Base-by-base conservation (phyloP, 2,888 invertebrate species). In the Diarsia brunnea region DNA sequence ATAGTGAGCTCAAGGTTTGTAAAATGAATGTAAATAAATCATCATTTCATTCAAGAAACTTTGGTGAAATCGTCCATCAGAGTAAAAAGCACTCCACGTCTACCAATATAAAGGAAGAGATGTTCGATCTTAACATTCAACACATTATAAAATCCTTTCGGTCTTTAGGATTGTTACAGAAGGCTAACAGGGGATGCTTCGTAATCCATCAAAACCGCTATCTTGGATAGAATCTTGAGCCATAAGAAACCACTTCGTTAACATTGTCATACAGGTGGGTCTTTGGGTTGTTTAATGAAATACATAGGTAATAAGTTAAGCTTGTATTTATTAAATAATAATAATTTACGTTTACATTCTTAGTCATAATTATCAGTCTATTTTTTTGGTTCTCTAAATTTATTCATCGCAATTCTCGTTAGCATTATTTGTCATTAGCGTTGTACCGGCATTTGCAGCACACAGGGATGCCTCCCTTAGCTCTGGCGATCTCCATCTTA, bases 381-480 rank as follows among this genome's bases (percentile, higher is more conserved):
- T 16, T 0, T 55, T 31, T 75, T 58, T 70, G 55, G 21, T 24
- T 69, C 64, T 8, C 2, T 69, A 16, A 69, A n/a, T n/a, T 27
- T 27, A 38, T 58, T 19, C 8, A 47, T n/a, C 31, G n/a, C 64
- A 45, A 11, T 19, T 45, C 51, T 58, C 11, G 0, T 21, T 16
- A 27, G 14, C 3, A 1, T 60, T 19, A 60, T 27, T 60, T 60
- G 19, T 27, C 27, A 14, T 53, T 38, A 11, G 38, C 53, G 12
- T 70, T n/a, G 61, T 87, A 84, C n/a, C 63, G 71, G 63, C 89
- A 90, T 8, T 61, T 74, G 47, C 90, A 90, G 72, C 82, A 85
- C 8, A 90, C 87, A 1, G 90, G 90, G 19, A 90, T 78, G 2
- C 84, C 87, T 4, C 47, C 69, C 10, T 71, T 83, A 1, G 82